Evolutionary conservation across 2,888 invertebrate genomes (phyloP).

Genomic region (Smittia sp.): DNA sequence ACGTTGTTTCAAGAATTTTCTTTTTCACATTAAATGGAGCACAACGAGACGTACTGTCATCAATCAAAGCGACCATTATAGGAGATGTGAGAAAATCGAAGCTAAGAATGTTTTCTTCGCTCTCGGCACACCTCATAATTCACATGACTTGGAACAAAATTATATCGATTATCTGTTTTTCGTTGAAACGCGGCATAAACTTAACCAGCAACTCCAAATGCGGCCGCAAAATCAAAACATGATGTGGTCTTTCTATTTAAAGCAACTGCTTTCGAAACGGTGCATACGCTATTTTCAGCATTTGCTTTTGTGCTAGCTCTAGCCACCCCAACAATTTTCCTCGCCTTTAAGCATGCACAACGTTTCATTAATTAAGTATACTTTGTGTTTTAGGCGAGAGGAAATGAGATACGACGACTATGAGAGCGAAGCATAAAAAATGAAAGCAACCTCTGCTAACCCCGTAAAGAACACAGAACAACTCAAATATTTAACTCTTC

Average conservation of each 20-base stretch:
- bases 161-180: constrained; percentile 4
- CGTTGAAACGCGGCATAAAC: too few species aligned
- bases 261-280: not conserved
- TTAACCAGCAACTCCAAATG: too few species aligned
- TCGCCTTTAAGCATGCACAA: not conserved
- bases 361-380: not conserved
- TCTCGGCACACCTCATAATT: not conserved
- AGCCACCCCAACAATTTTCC: too few species aligned
- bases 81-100: not conserved
- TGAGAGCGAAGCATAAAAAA: too few species aligned
- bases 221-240: too few species aligned
- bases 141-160: not conserved
- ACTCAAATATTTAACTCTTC: constrained; percentile 40
- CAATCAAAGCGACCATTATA: not conserved
- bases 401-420: too few species aligned
- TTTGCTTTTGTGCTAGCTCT: not conserved
- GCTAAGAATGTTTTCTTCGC: too few species aligned
- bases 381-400: too few species aligned
- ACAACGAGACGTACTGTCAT: not conserved
- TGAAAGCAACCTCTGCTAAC: too few species aligned
- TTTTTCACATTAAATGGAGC: not conserved
- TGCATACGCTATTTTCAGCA: not conserved
- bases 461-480: not conserved
- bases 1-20: not conserved
- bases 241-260: too few species aligned